A percentile compares a stretch with the other conserved stretches of the same genome.
Evolutionary conservation across 1,140 invertebrate species (phyloP).

Genomic region (Tribolium madens): DNA sequence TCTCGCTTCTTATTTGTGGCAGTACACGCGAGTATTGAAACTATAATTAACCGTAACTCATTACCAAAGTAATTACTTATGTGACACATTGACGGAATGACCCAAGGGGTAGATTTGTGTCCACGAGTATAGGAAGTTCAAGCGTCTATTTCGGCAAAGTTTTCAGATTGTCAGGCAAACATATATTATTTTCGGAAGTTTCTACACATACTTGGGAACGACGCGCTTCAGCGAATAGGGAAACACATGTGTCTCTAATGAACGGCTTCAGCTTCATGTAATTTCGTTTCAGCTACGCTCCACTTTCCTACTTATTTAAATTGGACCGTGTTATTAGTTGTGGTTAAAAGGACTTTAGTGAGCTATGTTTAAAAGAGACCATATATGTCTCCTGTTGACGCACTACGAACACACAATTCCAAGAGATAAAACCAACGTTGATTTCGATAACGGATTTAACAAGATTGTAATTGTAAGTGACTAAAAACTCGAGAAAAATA

Average conservation of each 20-base stretch:
- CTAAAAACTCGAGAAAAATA: no score
- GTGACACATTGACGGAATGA: constrained; percentile 30
- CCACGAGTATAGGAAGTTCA: constrained; percentile 24
- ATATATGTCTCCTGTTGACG: not conserved
- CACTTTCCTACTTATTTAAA: constrained; percentile 29
- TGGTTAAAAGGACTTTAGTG: constrained; percentile 8
- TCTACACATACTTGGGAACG: constrained; percentile 27
- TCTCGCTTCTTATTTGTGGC: not conserved
- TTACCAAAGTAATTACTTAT: constrained; percentile 31
- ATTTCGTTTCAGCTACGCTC: constrained; percentile 24
- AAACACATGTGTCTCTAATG: constrained; percentile 38
- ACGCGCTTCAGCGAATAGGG: constrained; percentile 23
- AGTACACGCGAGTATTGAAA: constrained; percentile 9
- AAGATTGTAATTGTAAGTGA: no score
- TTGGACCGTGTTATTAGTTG: constrained; percentile 29
- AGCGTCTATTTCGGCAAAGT: constrained; percentile 32
- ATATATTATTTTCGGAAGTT: constrained; percentile 37
- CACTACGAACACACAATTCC: not conserved
- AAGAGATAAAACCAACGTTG: not conserved
- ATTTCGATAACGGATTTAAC: no score
- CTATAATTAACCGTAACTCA: constrained; percentile 25
- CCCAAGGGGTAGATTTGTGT: constrained; percentile 23
- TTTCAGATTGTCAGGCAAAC: constrained; percentile 32
- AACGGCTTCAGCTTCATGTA: constrained; percentile 34
- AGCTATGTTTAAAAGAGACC: constrained; percentile 8